These are phyloP conservation scores for Lates japonicus DNA, from an alignment of 2,797 vertebrate genomes.

Conservation along the genomic window DNA sequence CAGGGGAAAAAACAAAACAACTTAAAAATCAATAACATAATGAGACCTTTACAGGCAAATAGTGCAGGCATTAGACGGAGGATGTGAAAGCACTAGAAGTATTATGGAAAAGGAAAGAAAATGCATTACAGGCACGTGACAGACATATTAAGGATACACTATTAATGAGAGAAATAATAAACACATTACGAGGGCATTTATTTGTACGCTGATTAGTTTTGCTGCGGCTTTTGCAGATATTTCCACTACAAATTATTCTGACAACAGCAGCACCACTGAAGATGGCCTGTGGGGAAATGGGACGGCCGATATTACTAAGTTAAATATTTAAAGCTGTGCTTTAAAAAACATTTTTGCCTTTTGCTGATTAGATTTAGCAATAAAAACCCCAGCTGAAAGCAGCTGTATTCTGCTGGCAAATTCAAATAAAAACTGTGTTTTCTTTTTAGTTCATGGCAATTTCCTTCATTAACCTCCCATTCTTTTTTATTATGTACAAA, in stretches of 20 bases:
- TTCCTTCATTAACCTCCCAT: background rate
- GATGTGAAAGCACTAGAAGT: background rate
- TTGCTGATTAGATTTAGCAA: constrained; percentile 13
- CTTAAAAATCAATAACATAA: background rate
- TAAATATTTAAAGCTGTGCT: constrained; percentile 29
- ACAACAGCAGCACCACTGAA: background rate
- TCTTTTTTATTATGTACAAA: background rate
- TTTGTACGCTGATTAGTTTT: background rate
- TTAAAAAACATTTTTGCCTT: constrained; percentile 9
- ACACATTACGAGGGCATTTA: background rate
- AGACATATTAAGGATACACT: constrained; percentile 6
- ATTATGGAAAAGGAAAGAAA: background rate
- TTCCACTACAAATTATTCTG: constrained; percentile 6
- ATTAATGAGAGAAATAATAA: constrained; percentile 20
- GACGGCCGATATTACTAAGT: background rate
- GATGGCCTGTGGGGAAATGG: background rate
- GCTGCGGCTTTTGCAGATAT: background rate
- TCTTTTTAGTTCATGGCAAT: constrained; percentile 3
- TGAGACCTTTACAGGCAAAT: background rate
- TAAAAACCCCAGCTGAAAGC: background rate
- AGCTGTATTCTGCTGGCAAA: background rate
- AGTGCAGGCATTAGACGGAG: background rate
- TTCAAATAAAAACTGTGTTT: background rate
- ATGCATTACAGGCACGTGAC: background rate
- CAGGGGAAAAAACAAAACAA: constrained; percentile 39